Percentiles rank a stretch among this genome's conserved stretches.
Conservation (phyloP, 2,797 vertebrate species). For the Anniella stebbinsi region DNA sequence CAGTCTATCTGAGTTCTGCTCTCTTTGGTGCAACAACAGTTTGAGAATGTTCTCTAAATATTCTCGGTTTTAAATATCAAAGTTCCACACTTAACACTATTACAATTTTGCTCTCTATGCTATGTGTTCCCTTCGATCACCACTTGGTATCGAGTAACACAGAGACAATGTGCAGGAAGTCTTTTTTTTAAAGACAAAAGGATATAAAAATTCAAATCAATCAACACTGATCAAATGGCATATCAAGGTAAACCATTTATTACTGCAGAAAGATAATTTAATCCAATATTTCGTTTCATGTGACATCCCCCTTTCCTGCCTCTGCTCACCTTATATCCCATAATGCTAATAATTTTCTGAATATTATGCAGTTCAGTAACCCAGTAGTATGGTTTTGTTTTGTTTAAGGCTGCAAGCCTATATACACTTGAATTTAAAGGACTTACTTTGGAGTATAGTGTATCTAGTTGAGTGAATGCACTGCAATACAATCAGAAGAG, state of each 20-base stretch:
- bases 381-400: neutral
- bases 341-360: neutral
- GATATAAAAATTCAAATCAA: conserved; percentile 35
- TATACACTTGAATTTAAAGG: neutral
- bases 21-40: neutral
- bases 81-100: conserved; percentile 62
- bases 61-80: conserved; percentile 46
- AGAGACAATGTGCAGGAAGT: neutral
- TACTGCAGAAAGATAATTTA: conserved; percentile 19
- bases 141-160: neutral
- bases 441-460: neutral
- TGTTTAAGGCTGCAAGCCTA: neutral
- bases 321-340: neutral
- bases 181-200: neutral
- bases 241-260: conserved; percentile 23
- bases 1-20: conserved; percentile 58
- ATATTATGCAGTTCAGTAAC: neutral
- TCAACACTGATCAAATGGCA: conserved; percentile 26
- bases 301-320: neutral
- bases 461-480: neutral
- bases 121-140: neutral
- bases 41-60: conserved; percentile 48
- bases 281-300: conserved; percentile 10
- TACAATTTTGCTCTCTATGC: conserved; percentile 24
- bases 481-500: neutral